A percentile compares a stretch with the other conserved stretches of the same genome.
Conservation (phyloP, 1,140 invertebrate species). For the Nymphalis io region DNA sequence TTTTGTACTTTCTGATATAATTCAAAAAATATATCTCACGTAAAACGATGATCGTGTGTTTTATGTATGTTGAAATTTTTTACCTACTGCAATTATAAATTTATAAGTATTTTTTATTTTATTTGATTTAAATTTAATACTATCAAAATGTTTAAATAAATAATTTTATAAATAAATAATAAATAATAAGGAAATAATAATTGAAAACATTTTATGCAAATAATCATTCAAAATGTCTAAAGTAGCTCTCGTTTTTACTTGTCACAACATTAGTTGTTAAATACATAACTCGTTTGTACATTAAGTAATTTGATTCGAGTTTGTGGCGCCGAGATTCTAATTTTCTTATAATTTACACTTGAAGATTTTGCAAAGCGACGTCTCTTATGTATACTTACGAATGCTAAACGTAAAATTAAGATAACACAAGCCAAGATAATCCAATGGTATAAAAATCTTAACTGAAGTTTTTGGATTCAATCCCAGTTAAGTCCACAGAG, state of each 20-base stretch:
- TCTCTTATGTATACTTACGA: not conserved
- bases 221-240: not conserved
- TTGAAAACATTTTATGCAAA: not conserved
- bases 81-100: too few relatives aligned
- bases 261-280: not conserved
- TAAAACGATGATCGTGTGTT: too few relatives aligned
- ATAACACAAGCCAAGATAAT: too few relatives aligned
- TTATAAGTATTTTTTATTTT: too few relatives aligned
- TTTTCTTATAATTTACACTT: not conserved
- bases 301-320: constrained; percentile 5
- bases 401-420: not conserved
- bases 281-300: not conserved
- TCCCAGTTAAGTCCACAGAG: too few relatives aligned
- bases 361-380: not conserved
- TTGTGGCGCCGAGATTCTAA: not conserved
- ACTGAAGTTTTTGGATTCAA: too few relatives aligned
- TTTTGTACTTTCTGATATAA: too few relatives aligned
- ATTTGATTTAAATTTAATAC: too few relatives aligned
- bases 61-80: too few relatives aligned
- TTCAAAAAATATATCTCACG: too few relatives aligned
- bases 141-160: too few relatives aligned
- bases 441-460: too few relatives aligned
- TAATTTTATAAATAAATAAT: not conserved
- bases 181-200: not conserved
- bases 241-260: not conserved